phyloP scores from a whole-genome alignment of 2,113 vertebrate species.

The Scalopus aquaticus region DNA sequence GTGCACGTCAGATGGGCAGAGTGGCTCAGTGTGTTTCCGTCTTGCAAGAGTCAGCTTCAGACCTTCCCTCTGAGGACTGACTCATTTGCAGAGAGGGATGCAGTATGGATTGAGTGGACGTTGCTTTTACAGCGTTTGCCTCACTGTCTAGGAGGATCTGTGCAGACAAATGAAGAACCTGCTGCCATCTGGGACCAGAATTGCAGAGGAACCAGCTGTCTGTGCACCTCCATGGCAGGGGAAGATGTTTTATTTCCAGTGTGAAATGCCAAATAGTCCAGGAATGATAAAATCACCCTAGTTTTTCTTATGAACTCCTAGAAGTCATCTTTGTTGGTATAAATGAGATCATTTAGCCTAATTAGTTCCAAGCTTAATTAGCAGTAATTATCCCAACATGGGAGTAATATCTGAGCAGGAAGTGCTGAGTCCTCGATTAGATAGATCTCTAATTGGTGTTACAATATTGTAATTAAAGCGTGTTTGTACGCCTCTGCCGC shows the following conservation, averaged over 20 bases:
- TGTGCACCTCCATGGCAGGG: background rate
- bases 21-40: background rate
- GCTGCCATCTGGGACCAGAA: constrained; percentile 18
- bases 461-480: constrained; percentile 93
- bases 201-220: constrained; percentile 31
- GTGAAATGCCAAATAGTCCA: constrained; percentile 78
- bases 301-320: constrained; percentile 86
- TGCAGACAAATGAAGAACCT: constrained; percentile 49
- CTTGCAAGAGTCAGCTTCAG: background rate
- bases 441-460: constrained; percentile 93
- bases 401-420: constrained; percentile 92
- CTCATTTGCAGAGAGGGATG: too few species aligned
- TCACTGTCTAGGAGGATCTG: background rate
- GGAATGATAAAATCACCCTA: constrained; percentile 83
- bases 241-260: constrained; percentile 67
- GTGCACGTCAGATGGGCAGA: background rate
- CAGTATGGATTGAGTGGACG: background rate
- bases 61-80: background rate
- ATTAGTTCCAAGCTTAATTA: constrained; percentile 94
- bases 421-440: constrained; percentile 91
- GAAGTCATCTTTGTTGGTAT: constrained; percentile 91
- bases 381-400: constrained; percentile 94
- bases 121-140: background rate
- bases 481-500: constrained; percentile 88
- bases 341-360: constrained; percentile 93